A percentile compares a stretch with the other conserved stretches of the same genome.
These are phyloP conservation scores for Drosophila anomalipes DNA, from an alignment of 2,888 invertebrate species.

Conservation along the genomic window DNA sequence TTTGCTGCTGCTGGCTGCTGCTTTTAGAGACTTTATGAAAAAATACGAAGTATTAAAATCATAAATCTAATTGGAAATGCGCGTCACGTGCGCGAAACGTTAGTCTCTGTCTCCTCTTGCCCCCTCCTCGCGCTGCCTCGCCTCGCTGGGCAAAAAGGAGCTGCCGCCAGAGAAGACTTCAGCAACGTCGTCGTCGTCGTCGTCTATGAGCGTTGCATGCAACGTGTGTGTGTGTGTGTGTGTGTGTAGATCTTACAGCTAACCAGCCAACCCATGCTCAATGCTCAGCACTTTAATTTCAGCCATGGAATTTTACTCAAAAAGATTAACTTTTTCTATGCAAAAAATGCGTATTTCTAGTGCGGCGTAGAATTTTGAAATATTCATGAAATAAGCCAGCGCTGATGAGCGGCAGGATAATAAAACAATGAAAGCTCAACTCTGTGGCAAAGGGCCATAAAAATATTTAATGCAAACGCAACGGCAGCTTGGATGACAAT, in stretches of 20 bases:
- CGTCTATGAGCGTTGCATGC: conserved; percentile 61
- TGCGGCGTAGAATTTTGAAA: conserved; percentile 66
- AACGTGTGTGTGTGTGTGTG: conserved; percentile 38
- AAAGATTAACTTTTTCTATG: conserved; percentile 77
- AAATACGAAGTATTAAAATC: conserved; percentile 83
- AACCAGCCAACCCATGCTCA: conserved; percentile 12
- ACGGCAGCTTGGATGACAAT: conserved; percentile 58
- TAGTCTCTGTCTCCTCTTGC: conserved; percentile 69
- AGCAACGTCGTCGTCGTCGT: background rate
- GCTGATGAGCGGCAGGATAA: conserved; percentile 63
- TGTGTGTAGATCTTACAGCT: conserved; percentile 32
- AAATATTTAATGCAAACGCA: conserved; percentile 77
- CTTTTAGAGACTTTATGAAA: conserved; percentile 72
- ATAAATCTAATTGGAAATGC: conserved; percentile 82
- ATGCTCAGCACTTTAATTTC: conserved; percentile 65
- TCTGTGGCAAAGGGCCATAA: conserved; percentile 65
- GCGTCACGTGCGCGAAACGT: conserved; percentile 81
- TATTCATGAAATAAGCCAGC: conserved; percentile 68
- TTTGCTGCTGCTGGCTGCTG: conserved; percentile 15
- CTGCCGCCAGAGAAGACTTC: conserved; percentile 27
- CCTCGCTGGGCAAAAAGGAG: conserved; percentile 41
- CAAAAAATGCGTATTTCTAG: conserved; percentile 52
- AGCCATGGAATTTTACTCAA: conserved; percentile 71
- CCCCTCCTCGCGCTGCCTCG: background rate
- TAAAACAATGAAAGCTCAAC: conserved; percentile 77